Conservation (phyloP, 2,888 invertebrate species). For the Xestia c-nigrum region DNA sequence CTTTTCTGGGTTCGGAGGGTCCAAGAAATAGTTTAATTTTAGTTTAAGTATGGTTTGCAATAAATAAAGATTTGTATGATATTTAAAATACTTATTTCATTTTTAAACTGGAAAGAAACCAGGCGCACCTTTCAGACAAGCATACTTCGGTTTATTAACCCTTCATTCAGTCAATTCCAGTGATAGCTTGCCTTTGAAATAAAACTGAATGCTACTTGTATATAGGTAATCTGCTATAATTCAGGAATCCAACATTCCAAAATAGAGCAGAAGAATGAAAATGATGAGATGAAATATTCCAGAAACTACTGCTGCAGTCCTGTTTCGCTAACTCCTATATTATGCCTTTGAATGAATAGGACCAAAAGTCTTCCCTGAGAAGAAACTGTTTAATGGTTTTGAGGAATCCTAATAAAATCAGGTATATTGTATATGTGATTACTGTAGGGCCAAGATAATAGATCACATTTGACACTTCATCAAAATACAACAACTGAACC, state of each 20-base stretch:
- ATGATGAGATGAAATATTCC: neutral
- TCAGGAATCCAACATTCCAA: neutral
- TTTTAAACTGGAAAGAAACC: neutral
- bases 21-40: slow-evolving; percentile 92
- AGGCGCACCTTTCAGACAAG: neutral
- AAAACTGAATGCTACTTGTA: neutral
- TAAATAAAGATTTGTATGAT: slow-evolving; percentile 53
- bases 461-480: no score
- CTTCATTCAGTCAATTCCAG: neutral
- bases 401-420: no score
- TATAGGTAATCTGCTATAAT: neutral
- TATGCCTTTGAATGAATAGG: neutral
- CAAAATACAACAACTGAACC: no score
- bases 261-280: neutral
- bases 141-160: neutral
- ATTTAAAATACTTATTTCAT: slow-evolving; percentile 24
- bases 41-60: slow-evolving; percentile 28
- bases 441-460: no score
- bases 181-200: neutral
- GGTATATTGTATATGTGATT: no score
- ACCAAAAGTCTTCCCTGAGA: neutral
- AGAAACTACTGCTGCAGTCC: neutral
- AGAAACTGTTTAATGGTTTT: neutral
- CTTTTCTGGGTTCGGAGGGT: slow-evolving; percentile 97
- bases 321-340: neutral